A percentile compares a stretch with the other conserved stretches of the same genome.
phyloP scores from a whole-genome alignment of 2,113 vertebrate genomes.

The Ammodytes dubius region DNA sequence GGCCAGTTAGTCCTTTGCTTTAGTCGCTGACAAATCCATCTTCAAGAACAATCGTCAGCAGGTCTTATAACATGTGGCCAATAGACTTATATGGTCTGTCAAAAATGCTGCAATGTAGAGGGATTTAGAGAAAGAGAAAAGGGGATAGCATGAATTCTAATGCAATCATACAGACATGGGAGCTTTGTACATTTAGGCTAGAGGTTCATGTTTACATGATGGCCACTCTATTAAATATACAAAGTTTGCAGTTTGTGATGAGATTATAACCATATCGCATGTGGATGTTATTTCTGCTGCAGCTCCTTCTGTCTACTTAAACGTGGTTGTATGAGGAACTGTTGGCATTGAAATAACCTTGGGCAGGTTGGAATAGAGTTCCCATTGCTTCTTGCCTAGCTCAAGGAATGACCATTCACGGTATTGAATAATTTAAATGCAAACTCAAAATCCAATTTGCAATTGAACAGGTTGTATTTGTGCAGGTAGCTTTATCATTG shows the following conservation, averaged over 20 bases:
- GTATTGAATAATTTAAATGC: not conserved
- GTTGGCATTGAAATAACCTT: conserved; percentile 12
- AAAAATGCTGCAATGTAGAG: conserved; percentile 21
- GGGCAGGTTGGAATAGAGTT: not conserved
- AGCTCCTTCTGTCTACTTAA: not conserved
- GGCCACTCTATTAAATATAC: not conserved
- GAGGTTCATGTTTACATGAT: not conserved
- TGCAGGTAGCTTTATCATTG: not conserved
- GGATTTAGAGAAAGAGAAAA: conserved; percentile 11
- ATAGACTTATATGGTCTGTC: conserved; percentile 29
- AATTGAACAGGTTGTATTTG: not conserved
- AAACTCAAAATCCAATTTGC: not conserved
- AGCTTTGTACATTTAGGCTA: not conserved
- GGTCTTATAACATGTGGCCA: conserved; percentile 61
- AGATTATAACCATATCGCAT: not conserved
- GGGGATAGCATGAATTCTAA: not conserved
- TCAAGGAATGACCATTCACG: not conserved
- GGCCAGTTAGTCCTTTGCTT: conserved; percentile 20
- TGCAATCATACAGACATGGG: not conserved
- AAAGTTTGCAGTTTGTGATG: not conserved
- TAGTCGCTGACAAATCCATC: conserved; percentile 53
- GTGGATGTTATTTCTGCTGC: not conserved
- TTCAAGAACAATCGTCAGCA: conserved; percentile 63
- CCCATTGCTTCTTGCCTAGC: not conserved
- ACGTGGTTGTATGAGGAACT: not conserved